phyloP scores from a whole-genome alignment of 2,888 invertebrate species.

The Lasioglossum pauxillum region DNA sequence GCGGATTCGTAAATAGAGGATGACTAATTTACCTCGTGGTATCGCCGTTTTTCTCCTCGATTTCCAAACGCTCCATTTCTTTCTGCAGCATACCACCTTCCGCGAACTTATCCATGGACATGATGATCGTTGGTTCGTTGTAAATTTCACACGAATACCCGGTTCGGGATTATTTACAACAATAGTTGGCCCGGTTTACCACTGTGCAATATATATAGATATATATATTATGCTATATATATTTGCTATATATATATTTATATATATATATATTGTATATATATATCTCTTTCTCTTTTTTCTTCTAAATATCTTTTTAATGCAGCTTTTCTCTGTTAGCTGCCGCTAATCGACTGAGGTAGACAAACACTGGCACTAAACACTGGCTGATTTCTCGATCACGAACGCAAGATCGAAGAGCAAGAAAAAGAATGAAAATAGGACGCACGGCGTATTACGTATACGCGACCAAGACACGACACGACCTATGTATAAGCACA shows the following conservation, averaged over 20 bases:
- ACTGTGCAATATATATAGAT: constrained; percentile 66
- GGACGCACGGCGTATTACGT: constrained; percentile 50
- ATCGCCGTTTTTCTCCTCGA: constrained; percentile 83
- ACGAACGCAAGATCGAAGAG: constrained; percentile 57
- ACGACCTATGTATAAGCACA: constrained; percentile 45
- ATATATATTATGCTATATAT: constrained; percentile 61
- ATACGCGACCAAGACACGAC: constrained; percentile 49
- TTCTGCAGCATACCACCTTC: constrained; percentile 80
- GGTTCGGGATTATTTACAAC: constrained; percentile 57
- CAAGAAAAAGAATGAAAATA: constrained; percentile 67
- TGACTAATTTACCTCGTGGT: constrained; percentile 78
- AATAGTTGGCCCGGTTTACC: constrained; percentile 47
- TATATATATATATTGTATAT: constrained; percentile 59
- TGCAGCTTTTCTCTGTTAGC: constrained; percentile 61
- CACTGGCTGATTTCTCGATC: constrained; percentile 68
- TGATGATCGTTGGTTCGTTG: constrained; percentile 53
- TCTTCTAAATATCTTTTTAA: constrained; percentile 61
- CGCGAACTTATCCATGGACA: constrained; percentile 82
- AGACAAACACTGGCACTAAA: constrained; percentile 76
- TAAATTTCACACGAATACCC: constrained; percentile 55
- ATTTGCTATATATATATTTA: constrained; percentile 58
- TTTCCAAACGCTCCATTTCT: constrained; percentile 82
- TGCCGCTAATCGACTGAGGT: constrained; percentile 70
- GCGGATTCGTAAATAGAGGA: constrained; percentile 42
- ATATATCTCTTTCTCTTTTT: constrained; percentile 57